phyloP scores from a whole-genome alignment of 2,113 vertebrate species.

The Lichenostomus cassidix region DNA sequence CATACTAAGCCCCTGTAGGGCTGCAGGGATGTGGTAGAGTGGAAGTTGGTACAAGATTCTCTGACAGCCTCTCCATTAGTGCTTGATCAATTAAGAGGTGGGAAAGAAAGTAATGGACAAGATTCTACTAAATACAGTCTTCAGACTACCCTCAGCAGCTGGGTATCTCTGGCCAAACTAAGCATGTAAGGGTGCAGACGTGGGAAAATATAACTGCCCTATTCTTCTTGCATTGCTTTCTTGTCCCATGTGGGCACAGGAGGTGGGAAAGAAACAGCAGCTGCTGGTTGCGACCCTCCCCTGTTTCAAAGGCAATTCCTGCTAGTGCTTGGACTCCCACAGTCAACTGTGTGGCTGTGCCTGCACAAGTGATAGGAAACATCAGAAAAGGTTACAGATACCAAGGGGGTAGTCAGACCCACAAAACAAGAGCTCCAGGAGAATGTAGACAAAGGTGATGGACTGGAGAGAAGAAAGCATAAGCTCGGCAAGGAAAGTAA shows the following conservation, averaged over 20 bases:
- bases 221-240: neutral
- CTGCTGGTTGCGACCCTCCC: neutral
- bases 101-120: neutral
- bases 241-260: neutral
- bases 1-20: neutral
- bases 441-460: neutral
- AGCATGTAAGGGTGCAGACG: fast-evolving
- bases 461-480: neutral
- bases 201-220: neutral
- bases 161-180: neutral
- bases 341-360: neutral
- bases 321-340: neutral
- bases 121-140: neutral
- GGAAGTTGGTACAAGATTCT: neutral
- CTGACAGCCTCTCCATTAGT: neutral
- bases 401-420: neutral
- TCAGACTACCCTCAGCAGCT: neutral
- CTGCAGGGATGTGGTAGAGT: neutral
- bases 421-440: neutral
- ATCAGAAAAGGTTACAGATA: neutral
- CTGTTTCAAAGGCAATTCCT: neutral
- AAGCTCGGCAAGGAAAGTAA: neutral
- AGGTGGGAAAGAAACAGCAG: neutral
- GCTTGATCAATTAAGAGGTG: neutral
- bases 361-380: neutral